Base-by-base conservation (phyloP, 2,797 vertebrate genomes). In the Intellagama lesueurii region DNA sequence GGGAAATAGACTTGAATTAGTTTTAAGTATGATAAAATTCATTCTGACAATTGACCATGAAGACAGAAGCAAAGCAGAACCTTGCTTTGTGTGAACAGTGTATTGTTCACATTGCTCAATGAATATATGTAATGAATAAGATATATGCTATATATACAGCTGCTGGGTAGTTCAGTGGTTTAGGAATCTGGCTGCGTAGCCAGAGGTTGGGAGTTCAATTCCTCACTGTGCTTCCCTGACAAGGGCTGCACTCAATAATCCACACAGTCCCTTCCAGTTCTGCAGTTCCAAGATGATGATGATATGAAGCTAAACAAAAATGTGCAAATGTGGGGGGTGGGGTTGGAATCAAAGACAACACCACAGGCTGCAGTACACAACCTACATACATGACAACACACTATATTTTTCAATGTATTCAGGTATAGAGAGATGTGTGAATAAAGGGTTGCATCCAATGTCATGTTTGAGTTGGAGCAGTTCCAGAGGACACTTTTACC, bases 11-110 rank as follows among this genome's bases (percentile, higher is more conserved):
- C 87, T 91, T 93, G 93, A 95, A 95, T 96, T 95, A 91, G 90
- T 92, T 94, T 96, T 96, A 96, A 95, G 87, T 93, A 91, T 92
- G 93, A 96, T 94, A 93, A 96, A 96, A 94, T 95, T 86, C 78
- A 90, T 83, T 81, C 86, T 91, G 91, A 94, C 93, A 96, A 96
- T 95, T 96, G 96, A 94, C 77, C 76, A 81, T 92, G 19, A 90
- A 96, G 88, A 64, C 60, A 64, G 19, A 64, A 64, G 19, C 89
- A 94, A 92, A 92, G 94, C 88, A 95, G 85, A 93, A 76, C 32
- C 80, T 89, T 35, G 70, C 88, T 92, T 92, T 92, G 92, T 94
- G 91, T 94, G 89, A 95, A 92, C 94, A 94, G 87, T 87, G 64
- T 47, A 87, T 87, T 83, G 84, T 88, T 94, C 87, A 91, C 91